A percentile compares a stretch with the other conserved stretches of the same genome.
phyloP scores from a whole-genome alignment of 2,797 vertebrate species.

The Scolopax rusticola region DNA sequence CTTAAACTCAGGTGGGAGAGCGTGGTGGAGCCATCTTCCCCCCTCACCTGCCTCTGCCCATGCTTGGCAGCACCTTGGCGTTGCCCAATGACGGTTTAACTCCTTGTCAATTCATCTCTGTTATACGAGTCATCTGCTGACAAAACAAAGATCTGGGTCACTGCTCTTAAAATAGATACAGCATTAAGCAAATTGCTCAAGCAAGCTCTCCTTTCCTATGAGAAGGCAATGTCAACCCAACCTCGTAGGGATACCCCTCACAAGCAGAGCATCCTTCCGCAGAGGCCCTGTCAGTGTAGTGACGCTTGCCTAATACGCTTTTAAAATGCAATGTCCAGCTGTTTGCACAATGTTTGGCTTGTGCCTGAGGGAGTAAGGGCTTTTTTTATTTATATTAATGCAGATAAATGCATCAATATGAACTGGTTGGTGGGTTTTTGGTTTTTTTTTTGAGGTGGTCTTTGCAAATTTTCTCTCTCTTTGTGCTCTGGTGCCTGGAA shows the following conservation, averaged over 20 bases:
- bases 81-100: background rate
- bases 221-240: slow-evolving; percentile 41
- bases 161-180: slow-evolving; percentile 63
- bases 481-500: background rate
- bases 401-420: background rate
- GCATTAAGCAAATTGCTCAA: slow-evolving; percentile 60
- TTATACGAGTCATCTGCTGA: slow-evolving; percentile 66
- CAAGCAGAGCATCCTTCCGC: background rate
- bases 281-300: background rate
- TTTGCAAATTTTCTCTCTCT: background rate
- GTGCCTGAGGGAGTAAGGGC: background rate
- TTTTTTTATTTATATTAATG: background rate
- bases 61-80: background rate
- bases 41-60: background rate
- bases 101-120: slow-evolving; percentile 56
- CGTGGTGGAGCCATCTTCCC: background rate
- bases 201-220: slow-evolving; percentile 36
- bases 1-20: background rate
- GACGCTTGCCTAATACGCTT: background rate
- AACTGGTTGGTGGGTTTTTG: background rate
- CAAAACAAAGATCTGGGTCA: slow-evolving; percentile 69
- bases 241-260: slow-evolving; percentile 1
- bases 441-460: background rate
- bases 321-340: background rate
- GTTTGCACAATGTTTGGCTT: background rate